Percentiles rank a stretch among this genome's conserved stretches.
Conservation (phyloP, 2,888 invertebrate species). For the Cantharis rustica region DNA sequence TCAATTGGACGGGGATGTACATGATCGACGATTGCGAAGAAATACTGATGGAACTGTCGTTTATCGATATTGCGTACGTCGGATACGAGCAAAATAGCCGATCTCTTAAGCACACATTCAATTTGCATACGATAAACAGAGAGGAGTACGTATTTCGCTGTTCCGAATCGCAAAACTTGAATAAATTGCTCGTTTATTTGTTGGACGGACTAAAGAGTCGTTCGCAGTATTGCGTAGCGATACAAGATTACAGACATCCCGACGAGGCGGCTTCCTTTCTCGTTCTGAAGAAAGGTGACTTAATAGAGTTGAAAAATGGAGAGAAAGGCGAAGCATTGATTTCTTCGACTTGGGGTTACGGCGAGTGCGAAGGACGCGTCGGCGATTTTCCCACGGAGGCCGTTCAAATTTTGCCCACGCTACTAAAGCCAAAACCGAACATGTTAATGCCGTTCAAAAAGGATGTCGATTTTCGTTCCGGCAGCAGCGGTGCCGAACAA, state of each 20-base stretch:
- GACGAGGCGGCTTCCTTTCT: slow-evolving; percentile 64
- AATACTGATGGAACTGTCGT: slow-evolving; percentile 84
- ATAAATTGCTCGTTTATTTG: slow-evolving; percentile 76
- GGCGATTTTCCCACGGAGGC: slow-evolving; percentile 88
- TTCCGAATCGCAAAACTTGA: slow-evolving; percentile 84
- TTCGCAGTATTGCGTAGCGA: slow-evolving; percentile 82
- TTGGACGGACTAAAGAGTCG: slow-evolving; percentile 85
- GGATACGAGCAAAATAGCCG: slow-evolving; percentile 61
- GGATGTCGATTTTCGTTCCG: slow-evolving; percentile 56
- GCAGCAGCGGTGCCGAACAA: slow-evolving; percentile 54
- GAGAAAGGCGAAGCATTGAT: slow-evolving; percentile 76
- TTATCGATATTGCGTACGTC: slow-evolving; percentile 83
- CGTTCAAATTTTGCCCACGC: slow-evolving; percentile 84
- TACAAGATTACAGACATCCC: slow-evolving; percentile 63
- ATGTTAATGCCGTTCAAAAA: slow-evolving; percentile 70
- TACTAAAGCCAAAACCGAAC: slow-evolving; percentile 72
- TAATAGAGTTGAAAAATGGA: slow-evolving; percentile 78
- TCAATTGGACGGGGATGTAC: slow-evolving; percentile 93
- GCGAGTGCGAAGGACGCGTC: slow-evolving; percentile 69
- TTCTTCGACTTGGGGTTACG: slow-evolving; percentile 74
- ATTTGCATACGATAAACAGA: slow-evolving; percentile 80
- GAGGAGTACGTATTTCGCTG: slow-evolving; percentile 92
- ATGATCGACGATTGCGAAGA: slow-evolving; percentile 92
- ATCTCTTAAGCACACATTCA: slow-evolving; percentile 67
- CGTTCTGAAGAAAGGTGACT: slow-evolving; percentile 71